Evolutionary conservation across 2,113 vertebrate genomes (phyloP).

Genomic region (Sprattus sprattus): DNA sequence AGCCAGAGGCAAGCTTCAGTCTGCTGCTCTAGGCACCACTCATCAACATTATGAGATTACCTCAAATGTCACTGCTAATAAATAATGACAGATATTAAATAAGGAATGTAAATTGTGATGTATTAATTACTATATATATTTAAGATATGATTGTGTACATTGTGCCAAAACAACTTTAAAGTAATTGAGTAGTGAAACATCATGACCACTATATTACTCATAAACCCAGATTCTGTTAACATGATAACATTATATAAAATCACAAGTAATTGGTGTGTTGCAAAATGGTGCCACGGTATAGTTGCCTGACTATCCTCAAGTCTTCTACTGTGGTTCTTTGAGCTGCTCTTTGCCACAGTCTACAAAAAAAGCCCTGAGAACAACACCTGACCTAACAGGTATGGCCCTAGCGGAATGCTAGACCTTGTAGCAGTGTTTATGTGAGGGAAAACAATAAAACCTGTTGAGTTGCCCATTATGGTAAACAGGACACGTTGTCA

Average conservation of each 20-base stretch:
- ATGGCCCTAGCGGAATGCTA: neutral
- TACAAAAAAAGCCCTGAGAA: neutral
- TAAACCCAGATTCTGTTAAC: no score
- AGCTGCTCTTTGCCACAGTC: neutral
- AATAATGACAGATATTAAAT: neutral
- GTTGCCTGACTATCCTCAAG: no score
- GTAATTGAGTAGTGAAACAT: no score
- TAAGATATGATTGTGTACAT: neutral
- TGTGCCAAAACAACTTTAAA: no score
- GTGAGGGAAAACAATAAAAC: constrained; percentile 10
- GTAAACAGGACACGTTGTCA: constrained; percentile 35
- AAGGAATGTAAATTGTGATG: neutral
- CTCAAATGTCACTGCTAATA: neutral
- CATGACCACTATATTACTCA: no score
- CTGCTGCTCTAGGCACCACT: neutral
- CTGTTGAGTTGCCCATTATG: constrained; percentile 1
- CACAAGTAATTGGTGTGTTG: no score
- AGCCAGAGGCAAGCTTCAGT: neutral
- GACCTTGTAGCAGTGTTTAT: neutral
- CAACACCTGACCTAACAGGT: neutral
- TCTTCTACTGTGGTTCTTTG: no score
- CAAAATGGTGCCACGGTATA: no score
- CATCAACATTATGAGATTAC: neutral
- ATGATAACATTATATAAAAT: no score
- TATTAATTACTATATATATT: neutral